These are phyloP conservation scores for Thunnus albacares DNA, from an alignment of 2,797 vertebrate genomes.

Conservation along the genomic window DNA sequence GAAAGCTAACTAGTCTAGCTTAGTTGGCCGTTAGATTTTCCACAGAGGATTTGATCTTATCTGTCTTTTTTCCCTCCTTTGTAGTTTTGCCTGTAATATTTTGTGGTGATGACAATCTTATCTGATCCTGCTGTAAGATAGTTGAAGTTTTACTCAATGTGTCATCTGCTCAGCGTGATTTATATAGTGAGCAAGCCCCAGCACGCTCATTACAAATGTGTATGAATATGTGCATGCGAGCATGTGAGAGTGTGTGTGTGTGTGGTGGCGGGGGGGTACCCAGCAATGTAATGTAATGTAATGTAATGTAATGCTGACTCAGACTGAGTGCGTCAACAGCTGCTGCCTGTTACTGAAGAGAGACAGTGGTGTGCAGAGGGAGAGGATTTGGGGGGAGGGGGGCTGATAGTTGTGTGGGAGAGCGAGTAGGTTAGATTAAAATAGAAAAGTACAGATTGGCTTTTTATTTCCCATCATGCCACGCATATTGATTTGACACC, in stretches of 20 bases:
- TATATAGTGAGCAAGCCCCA: conserved; percentile 12
- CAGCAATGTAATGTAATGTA: conserved; percentile 62
- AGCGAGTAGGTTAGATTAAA: conserved; percentile 77
- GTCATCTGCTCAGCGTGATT: conserved; percentile 5
- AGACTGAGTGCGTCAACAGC: conserved; percentile 74
- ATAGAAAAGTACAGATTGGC: conserved; percentile 73
- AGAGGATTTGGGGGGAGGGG: conserved; percentile 39
- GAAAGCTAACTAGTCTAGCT: not conserved
- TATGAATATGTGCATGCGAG: conserved; percentile 8
- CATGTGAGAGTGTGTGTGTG: not conserved
- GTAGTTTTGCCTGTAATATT: not conserved
- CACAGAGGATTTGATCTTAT: not conserved
- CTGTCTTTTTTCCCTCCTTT: not conserved
- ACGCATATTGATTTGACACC: conserved; percentile 71
- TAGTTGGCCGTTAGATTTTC: not conserved
- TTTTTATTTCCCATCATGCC: conserved; percentile 71
- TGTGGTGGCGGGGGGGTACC: conserved; percentile 24
- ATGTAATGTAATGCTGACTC: conserved; percentile 78
- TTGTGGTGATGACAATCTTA: not conserved
- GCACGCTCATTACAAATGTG: conserved; percentile 22
- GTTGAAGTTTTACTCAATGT: not conserved
- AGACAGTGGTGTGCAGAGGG: conserved; percentile 52
- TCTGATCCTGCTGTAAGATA: not conserved
- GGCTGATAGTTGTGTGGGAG: conserved; percentile 57
- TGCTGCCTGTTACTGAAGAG: conserved; percentile 74